Evolutionary conservation across 2,113 vertebrate species (phyloP).

Genomic region (Eubucco bourcierii): DNA sequence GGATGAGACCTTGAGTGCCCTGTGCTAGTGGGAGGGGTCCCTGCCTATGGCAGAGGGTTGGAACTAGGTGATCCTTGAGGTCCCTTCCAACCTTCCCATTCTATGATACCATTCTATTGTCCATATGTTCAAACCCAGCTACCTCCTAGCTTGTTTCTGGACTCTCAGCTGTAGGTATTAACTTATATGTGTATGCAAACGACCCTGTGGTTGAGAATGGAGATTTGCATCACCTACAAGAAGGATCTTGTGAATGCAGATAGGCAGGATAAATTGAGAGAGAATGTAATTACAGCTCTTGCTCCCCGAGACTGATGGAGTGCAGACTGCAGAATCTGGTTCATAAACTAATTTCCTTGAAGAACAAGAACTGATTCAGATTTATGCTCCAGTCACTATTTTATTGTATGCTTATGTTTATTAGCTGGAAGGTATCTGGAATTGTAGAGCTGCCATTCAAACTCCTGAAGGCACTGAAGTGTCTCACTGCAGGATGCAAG

Average conservation of each 20-base stretch:
- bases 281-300: slow-evolving; percentile 61
- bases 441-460: slow-evolving; percentile 8
- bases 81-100: no score
- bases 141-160: background rate
- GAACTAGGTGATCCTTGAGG: no score
- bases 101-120: no score
- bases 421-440: slow-evolving; percentile 22
- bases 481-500: background rate
- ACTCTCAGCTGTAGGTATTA: background rate
- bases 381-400: slow-evolving; percentile 20
- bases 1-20: no score
- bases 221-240: background rate
- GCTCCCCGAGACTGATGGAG: slow-evolving; percentile 53
- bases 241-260: slow-evolving; percentile 1
- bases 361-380: slow-evolving; percentile 46
- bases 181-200: background rate
- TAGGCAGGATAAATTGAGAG: slow-evolving; percentile 44
- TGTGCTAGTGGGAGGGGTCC: no score
- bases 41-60: no score
- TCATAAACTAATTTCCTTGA: slow-evolving; percentile 57
- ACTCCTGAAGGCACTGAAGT: background rate
- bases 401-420: background rate
- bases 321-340: slow-evolving; percentile 54
- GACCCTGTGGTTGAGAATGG: background rate
- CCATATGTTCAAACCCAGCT: background rate